Evolutionary conservation across 2,888 invertebrate species (phyloP).

Genomic region (Cerastis leucographa): DNA sequence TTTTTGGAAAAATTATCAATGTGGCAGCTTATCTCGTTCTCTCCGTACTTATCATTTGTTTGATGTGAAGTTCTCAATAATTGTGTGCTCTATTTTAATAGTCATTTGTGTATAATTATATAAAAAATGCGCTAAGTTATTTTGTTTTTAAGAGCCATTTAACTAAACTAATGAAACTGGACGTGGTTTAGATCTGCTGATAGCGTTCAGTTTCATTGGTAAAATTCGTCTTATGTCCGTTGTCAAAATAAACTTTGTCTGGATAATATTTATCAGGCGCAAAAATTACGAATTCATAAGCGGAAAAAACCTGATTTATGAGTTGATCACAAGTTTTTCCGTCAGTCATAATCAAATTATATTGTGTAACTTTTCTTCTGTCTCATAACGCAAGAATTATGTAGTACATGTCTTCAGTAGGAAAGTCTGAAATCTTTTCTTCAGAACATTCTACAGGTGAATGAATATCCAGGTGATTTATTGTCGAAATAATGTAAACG

Average conservation of each 20-base stretch:
- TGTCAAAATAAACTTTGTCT: background rate
- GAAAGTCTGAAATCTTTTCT: conserved; percentile 22
- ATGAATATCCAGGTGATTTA: conserved; percentile 39
- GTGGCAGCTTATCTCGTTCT: background rate
- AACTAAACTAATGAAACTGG: background rate
- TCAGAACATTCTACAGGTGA: conserved; percentile 35
- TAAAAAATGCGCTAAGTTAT: background rate
- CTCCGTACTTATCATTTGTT: background rate
- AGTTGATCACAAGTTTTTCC: background rate
- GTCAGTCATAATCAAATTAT: background rate
- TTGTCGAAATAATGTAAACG: conserved; percentile 6
- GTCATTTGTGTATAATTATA: background rate
- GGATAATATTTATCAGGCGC: background rate
- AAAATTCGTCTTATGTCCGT: background rate
- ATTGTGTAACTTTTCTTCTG: conserved; percentile 14
- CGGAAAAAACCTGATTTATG: background rate
- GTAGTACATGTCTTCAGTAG: conserved; percentile 1
- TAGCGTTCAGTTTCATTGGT: background rate
- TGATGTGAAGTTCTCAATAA: background rate
- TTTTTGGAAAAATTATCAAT: conserved; percentile 5
- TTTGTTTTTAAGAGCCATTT: background rate
- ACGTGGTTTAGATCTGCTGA: background rate
- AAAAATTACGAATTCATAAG: background rate
- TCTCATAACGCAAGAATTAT: conserved; percentile 36
- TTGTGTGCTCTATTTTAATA: background rate